These are phyloP conservation scores for Apteryx owenii DNA, from an alignment of 2,113 vertebrate species.

Conservation along the genomic window DNA sequence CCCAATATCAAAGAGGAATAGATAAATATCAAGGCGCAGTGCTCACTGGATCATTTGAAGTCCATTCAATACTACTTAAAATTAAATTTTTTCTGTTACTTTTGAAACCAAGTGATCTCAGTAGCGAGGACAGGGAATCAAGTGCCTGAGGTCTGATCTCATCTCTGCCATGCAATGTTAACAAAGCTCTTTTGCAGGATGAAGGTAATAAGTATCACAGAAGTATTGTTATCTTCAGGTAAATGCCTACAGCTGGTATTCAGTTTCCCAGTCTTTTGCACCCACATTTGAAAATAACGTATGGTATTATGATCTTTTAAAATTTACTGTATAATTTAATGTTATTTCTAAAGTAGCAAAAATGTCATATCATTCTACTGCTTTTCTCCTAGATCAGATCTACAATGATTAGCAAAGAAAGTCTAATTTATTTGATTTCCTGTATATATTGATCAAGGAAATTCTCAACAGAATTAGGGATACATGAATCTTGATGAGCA, in stretches of 20 bases:
- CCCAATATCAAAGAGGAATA: conserved; percentile 20
- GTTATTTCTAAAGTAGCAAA: background rate
- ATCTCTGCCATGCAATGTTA: background rate
- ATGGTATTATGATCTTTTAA: background rate
- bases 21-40: conserved; percentile 23
- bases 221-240: background rate
- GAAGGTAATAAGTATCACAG: background rate
- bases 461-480: background rate
- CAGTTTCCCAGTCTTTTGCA: background rate
- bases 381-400: background rate
- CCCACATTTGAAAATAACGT: background rate
- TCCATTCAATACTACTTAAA: conserved; percentile 10
- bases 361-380: background rate
- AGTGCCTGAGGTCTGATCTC: background rate
- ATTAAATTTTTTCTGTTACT: conserved; percentile 19
- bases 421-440: background rate
- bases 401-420: background rate
- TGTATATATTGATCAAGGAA: background rate
- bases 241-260: background rate
- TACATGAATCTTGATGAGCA: background rate
- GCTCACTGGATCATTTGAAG: conserved; percentile 34
- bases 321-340: background rate
- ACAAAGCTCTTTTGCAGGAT: background rate
- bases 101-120: background rate
- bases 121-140: background rate